phyloP scores from a whole-genome alignment of 2,113 vertebrate species.

The Lathamus discolor region DNA sequence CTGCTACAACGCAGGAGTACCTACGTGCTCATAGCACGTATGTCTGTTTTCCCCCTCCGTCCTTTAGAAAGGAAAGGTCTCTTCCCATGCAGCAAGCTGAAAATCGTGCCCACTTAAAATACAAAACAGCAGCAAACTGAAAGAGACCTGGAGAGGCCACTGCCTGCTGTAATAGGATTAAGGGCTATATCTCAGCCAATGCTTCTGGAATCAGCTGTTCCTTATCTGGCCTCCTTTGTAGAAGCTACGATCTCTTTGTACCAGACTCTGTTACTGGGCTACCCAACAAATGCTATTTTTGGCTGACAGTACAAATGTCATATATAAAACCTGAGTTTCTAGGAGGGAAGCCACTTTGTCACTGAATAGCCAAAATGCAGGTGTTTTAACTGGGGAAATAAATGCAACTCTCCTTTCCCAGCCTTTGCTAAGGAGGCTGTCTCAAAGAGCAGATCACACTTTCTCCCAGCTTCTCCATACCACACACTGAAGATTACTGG shows the following conservation, averaged over 20 bases:
- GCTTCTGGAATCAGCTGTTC: conserved; percentile 54
- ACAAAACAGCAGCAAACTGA: background rate
- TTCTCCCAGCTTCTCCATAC: conserved; percentile 11
- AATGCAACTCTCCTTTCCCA: background rate
- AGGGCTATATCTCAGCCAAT: conserved; percentile 34
- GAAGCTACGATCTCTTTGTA: conserved; percentile 26
- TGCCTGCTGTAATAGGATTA: conserved; percentile 38
- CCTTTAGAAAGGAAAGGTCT: background rate
- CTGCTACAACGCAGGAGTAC: background rate
- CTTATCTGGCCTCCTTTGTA: conserved; percentile 53
- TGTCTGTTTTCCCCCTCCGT: background rate
- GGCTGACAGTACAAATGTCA: background rate
- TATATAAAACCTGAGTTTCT: conserved; percentile 13
- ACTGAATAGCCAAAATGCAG: background rate
- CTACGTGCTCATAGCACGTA: accelerated
- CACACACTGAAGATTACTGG: background rate
- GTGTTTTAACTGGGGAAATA: background rate
- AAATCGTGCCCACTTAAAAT: conserved; percentile 10
- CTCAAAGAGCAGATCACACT: background rate
- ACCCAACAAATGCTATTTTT: conserved; percentile 29
- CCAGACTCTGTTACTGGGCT: conserved; percentile 16
- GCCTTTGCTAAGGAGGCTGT: background rate
- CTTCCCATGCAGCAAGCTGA: background rate
- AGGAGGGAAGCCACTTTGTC: background rate
- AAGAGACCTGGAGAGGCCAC: background rate